Evolutionary conservation across 2,888 invertebrate species (phyloP), one percentile per base, ranked within the genome.

Genomic region (Oligia fasciuncula): DNA sequence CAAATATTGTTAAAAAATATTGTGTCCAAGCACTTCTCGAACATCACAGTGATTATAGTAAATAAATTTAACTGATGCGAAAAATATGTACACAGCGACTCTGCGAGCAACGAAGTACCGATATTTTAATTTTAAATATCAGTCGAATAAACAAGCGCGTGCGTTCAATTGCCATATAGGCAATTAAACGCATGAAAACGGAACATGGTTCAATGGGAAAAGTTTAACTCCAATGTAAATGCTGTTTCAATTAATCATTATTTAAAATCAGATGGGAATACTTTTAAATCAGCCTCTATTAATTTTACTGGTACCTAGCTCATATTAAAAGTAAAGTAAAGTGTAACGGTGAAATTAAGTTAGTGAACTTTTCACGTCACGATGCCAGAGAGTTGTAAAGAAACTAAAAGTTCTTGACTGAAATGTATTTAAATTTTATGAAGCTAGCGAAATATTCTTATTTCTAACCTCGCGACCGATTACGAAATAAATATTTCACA

Each of bases 381-480:
- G 4, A 51, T 60, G 35, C 43, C n/a, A 68, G 29, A 60, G 11
- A 65, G n/a, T 77, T 73, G 40, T n/a, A n/a, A 74, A 60, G 19
- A 57, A 79, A 69, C 54, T 49, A 63, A 54, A 78, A 49, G 40
- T 80, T 79, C 68, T 65, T 51, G 29, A 63, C 40, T 69, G 57
- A 57, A 57, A 69, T 11, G 19, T 63, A 57, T 72, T 68, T 29
- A 54, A 72, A 14, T 78, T 62, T 51, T 46, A 68, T 54, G 29
- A 46, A 72, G 35, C 9, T 17, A 29, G 40, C 6, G n/a, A 63
- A 62, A 76, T 76, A 68, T 76, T 77, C 29, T 29, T 29, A 67
- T 60, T 75, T 19, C 19, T 13, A 51, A 49, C 35, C 23, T 65
- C 14, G 29, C 9, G 40, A 40, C 17, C 19, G 65, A n/a, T 43